These are phyloP conservation scores for Anthoscopus minutus DNA, from an alignment of 2,113 vertebrate genomes.

Conservation along the genomic window DNA sequence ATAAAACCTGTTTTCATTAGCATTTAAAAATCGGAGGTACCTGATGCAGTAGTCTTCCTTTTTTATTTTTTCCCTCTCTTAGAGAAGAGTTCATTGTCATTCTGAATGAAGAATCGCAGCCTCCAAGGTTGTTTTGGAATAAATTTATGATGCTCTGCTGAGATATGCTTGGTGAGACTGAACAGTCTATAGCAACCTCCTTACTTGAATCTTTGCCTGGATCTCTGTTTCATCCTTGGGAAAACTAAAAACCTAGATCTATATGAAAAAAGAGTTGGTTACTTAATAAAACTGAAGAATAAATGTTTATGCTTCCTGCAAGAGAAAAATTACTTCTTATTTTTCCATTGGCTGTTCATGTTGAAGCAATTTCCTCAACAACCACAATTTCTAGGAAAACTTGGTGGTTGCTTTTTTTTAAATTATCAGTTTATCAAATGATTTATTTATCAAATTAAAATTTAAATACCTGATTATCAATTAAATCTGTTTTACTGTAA, in stretches of 20 bases:
- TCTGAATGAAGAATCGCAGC: not conserved
- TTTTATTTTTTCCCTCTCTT: not conserved
- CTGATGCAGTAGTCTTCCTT: not conserved
- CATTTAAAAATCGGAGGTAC: not conserved
- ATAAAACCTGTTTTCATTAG: not conserved
- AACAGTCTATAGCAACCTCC: not conserved
- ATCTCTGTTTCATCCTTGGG: not conserved
- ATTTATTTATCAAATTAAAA: not conserved
- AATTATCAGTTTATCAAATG: not conserved
- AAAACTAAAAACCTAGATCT: not conserved
- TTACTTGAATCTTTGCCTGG: not conserved
- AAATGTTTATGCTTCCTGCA: not conserved
- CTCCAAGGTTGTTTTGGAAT: not conserved
- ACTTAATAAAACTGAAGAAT: not conserved
- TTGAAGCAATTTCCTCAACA: not conserved
- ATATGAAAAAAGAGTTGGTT: not conserved
- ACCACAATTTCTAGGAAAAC: not conserved
- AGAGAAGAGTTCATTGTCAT: not conserved
- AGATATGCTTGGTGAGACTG: not conserved
- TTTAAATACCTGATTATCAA: not conserved
- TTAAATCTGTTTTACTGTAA: not conserved
- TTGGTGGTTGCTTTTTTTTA: not conserved
- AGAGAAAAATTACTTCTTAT: not conserved
- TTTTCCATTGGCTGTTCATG: not conserved
- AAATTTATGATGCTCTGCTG: not conserved